These are phyloP conservation scores for Crepidodera aurea DNA, from an alignment of 2,888 invertebrate species.

Conservation along the genomic window DNA sequence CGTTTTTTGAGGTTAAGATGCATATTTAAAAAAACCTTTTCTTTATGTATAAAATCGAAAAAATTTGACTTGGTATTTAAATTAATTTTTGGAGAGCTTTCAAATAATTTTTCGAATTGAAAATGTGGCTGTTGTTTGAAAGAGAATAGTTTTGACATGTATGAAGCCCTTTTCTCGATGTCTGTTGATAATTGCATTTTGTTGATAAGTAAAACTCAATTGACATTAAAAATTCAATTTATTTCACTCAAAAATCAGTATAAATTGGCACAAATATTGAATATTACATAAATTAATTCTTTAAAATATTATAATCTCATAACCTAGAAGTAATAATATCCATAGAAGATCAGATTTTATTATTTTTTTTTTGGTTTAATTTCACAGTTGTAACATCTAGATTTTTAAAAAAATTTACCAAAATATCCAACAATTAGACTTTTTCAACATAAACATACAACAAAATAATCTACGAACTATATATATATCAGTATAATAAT, in stretches of 20 bases:
- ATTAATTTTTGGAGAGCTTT: no score
- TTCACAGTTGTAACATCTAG: slow-evolving; percentile 39
- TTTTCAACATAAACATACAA: slow-evolving; percentile 38
- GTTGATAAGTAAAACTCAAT: slow-evolving; percentile 38
- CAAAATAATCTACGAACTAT: slow-evolving; percentile 34
- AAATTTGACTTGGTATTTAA: no score
- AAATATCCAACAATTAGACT: slow-evolving; percentile 40
- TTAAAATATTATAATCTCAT: slow-evolving; percentile 36
- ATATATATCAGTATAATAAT: slow-evolving; percentile 38
- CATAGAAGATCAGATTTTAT: slow-evolving; percentile 24
- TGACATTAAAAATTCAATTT: slow-evolving; percentile 42
- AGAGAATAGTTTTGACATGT: neutral
- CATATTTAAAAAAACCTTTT: no score
- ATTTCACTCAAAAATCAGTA: slow-evolving; percentile 51
- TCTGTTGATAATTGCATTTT: slow-evolving; percentile 42
- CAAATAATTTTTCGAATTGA: no score
- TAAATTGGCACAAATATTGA: slow-evolving; percentile 52
- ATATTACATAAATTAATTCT: slow-evolving; percentile 41
- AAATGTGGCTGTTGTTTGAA: neutral
- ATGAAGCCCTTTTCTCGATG: neutral
- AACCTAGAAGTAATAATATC: slow-evolving; percentile 35
- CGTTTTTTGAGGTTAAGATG: no score
- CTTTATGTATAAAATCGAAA: no score
- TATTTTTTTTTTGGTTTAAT: slow-evolving; percentile 37
- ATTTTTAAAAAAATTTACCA: slow-evolving; percentile 33